Conservation (phyloP, 2,797 vertebrate species). For the Choloepus didactylus region DNA sequence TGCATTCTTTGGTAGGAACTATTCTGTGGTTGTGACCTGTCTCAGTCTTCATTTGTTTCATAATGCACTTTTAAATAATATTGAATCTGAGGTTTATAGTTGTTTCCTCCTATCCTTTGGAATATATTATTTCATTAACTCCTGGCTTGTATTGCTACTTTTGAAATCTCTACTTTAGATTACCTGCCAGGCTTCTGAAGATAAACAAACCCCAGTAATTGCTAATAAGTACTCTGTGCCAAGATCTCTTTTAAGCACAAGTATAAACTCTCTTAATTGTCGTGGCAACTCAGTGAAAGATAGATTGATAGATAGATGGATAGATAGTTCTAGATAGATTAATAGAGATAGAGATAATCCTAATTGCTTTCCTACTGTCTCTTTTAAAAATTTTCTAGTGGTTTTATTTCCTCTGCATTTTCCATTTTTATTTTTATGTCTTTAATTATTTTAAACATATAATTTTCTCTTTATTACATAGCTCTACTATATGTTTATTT, state of each 20-base stretch:
- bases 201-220: neutral
- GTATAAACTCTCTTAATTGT: neutral
- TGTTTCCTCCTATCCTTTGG: too few relatives aligned
- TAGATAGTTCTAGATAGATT: too few relatives aligned
- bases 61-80: neutral
- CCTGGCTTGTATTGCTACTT: too few relatives aligned
- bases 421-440: neutral
- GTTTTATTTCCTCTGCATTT: neutral
- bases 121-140: neutral
- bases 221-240: neutral
- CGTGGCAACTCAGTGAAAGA: neutral
- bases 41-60: neutral
- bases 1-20: neutral
- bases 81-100: too few relatives aligned
- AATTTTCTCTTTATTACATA: neutral
- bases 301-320: too few relatives aligned
- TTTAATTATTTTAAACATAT: neutral
- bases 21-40: neutral
- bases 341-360: too few relatives aligned
- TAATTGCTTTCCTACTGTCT: too few relatives aligned
- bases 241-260: neutral
- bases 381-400: neutral
- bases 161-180: neutral
- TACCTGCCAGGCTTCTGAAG: neutral
- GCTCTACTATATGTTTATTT: neutral